phyloP scores from a whole-genome alignment of 2,888 invertebrate genomes.

The Lochmaea capreae region DNA sequence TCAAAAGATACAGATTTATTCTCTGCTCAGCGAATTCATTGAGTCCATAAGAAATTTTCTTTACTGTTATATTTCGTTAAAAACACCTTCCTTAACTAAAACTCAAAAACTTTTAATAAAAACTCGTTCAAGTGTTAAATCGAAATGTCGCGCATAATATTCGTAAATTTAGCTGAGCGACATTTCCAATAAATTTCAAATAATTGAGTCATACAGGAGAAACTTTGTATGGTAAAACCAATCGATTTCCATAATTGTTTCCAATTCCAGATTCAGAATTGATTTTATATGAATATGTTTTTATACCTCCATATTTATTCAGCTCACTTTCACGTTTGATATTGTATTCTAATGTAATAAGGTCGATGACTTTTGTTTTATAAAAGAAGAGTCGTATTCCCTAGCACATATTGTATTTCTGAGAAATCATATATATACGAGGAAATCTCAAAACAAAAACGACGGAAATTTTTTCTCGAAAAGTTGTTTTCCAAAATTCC shows the following conservation, averaged over 20 bases:
- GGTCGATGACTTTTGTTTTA: conserved; percentile 41
- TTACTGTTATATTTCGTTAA: conserved; percentile 12
- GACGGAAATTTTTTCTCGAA: background rate
- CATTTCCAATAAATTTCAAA: conserved; percentile 20
- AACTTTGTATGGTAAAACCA: background rate
- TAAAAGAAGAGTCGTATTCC: conserved; percentile 30
- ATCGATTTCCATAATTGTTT: conserved; percentile 19
- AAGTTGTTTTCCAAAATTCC: too few relatives aligned
- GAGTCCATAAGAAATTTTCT: background rate
- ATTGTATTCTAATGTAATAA: conserved; percentile 40
- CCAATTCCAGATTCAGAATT: conserved; percentile 3
- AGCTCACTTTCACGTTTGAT: conserved; percentile 35
- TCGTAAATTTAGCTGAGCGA: conserved; percentile 11
- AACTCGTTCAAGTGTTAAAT: conserved; percentile 12
- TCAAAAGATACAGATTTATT: background rate
- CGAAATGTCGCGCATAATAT: conserved; percentile 18
- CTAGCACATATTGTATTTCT: background rate
- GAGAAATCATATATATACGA: background rate
- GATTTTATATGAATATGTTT: conserved; percentile 10
- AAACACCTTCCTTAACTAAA: conserved; percentile 4
- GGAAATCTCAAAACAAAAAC: background rate
- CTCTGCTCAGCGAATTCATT: background rate
- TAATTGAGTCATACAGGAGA: conserved; percentile 14
- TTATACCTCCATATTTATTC: conserved; percentile 26
- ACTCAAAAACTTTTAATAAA: conserved; percentile 17